Evolutionary conservation across 2,888 invertebrate genomes (phyloP).

Genomic region (Microplitis deprimator): DNA sequence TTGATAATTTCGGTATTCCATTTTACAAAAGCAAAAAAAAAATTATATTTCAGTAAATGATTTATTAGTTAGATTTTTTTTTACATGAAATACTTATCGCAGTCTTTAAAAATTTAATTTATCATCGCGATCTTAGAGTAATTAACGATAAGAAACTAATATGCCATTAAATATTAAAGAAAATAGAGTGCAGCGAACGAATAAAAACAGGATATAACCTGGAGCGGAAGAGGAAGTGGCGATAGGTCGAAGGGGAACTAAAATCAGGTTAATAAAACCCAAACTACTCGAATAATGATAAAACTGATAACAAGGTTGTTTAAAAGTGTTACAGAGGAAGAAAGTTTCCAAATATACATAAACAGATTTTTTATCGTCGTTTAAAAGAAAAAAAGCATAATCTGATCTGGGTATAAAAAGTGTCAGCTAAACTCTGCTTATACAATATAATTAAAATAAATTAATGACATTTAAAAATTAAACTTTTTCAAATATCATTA

Average conservation of each 20-base stretch:
- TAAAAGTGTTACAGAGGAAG: not conserved
- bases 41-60: too few species aligned
- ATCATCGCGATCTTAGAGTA: not conserved
- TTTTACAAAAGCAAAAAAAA: too few species aligned
- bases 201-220: not conserved
- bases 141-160: not conserved
- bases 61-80: too few species aligned
- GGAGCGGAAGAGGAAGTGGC: not conserved
- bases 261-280: conserved; percentile 48
- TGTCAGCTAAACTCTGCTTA: not conserved
- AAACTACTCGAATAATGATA: conserved; percentile 44
- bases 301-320: conserved; percentile 42
- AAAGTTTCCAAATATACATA: not conserved
- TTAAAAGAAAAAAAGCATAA: not conserved
- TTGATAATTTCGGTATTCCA: too few species aligned
- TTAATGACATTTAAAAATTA: not conserved
- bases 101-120: too few species aligned
- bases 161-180: not conserved
- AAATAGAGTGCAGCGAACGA: not conserved
- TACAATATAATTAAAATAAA: not conserved
- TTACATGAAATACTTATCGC: too few species aligned
- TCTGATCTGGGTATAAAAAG: not conserved
- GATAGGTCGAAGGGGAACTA: not conserved
- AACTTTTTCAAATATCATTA: not conserved
- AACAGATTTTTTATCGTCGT: not conserved